Base-by-base conservation (phyloP, 2,113 vertebrate species). In the Edolisoma coerulescens region DNA sequence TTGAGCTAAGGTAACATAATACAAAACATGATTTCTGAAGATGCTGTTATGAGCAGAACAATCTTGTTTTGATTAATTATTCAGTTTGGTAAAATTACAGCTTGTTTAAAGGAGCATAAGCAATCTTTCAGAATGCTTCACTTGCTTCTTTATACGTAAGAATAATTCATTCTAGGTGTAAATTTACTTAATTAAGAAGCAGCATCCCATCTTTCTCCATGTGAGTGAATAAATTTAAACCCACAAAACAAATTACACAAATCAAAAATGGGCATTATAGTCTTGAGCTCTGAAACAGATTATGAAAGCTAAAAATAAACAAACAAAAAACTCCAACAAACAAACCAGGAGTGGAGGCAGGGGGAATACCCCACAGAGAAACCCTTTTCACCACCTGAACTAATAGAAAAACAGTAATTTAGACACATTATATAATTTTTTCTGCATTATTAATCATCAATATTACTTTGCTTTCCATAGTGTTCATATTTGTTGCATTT, bases 61-160 rank as follows among this genome's bases (percentile, higher is more conserved):
- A 84, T 73, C 70, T 80, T 94, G 57, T 69, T 91, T 85, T 96
- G 87, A 92, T 89, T 93, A 95, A 95, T 95, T 93, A 96, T 91
- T 96, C 82, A 54, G 78, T 69, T 91, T 89, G 84, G 89, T 91
- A 93, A 94, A 94, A 94, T 91, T 85, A 87, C 18, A 95, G 78
- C 50, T 75, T 89, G 70, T 59, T 94, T 87, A 83, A 91, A 96
- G 59, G 30, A 94, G 70, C 61, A 87, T 73, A 91, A 95, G 70
- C 41, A 84, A 94, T 84, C 81, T 73, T 91, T 96, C 91, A 90
- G 78, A 92, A 96, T 69, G 68, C 59, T 94, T 91, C 84, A 94
- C 49, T 95, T 95, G 33, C 45, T 95, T 79, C 87, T 87, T 96
- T 79, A 50, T 79, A 65, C 27, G 45, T 45, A 87, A 89, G 56